Base-by-base conservation (phyloP, 2,797 vertebrate species). In the Poecilia velifera region DNA sequence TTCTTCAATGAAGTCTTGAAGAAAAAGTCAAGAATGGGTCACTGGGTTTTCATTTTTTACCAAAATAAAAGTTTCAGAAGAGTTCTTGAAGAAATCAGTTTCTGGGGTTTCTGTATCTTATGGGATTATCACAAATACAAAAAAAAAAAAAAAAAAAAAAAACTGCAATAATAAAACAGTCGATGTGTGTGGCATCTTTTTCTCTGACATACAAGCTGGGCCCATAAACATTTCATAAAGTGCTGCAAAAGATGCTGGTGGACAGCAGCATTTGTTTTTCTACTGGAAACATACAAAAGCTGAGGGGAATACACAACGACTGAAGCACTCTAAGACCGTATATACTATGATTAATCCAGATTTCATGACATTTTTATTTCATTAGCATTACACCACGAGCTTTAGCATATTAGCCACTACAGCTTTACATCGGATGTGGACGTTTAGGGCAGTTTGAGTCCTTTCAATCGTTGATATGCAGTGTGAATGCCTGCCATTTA, bases 171-270 rank as follows among this genome's bases (percentile, higher is more conserved):
- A 46, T 20, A 57, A 28, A 28, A 36, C 18, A 47, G 22, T 25
- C 10, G n/a, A 45, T 14, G 45, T 53, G 20, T 81, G 46, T 51
- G 47, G 36, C 34, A 53, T 71, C 34, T 43, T 9, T 36, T 66
- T 36, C 18, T 72, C 2, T 4, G 31, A 28, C 47, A 71, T 4
- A 22, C 0, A 81, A 53, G 0, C 36, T 66, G 34, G 20, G 34
- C 34, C 16, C 62, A 22, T 41, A 41, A 68, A 55, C 68, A 80
- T 76, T 66, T 74, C 6, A 79, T 8, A 22, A 43, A 76, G 49
- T 8, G 72, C 36, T 47, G 18, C 9, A 20, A 70, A 53, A 31
- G 31, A 31, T 59, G 36, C 53, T 73, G 28, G 70, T 39, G 62
- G 62, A 39, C 6, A 66, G 16, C 18, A 66, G 18, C 16, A 20